A percentile compares a stretch with the other conserved stretches of the same genome.
phyloP scores from a whole-genome alignment of 1,140 invertebrate species.

The Lysiphlebus fabarum region DNA sequence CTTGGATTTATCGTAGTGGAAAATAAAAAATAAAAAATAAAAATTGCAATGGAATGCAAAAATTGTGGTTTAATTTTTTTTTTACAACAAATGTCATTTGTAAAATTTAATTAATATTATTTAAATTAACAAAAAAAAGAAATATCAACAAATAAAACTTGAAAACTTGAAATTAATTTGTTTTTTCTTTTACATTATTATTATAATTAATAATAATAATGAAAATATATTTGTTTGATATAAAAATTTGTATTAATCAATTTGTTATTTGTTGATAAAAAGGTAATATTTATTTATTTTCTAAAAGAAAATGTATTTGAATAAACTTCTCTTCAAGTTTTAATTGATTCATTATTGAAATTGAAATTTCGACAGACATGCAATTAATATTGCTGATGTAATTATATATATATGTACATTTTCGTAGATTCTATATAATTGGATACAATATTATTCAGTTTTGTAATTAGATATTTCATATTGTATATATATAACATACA shows the following conservation, averaged over 20 bases:
- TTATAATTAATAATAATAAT: too few species aligned
- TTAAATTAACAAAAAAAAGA: too few species aligned
- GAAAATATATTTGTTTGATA: too few species aligned
- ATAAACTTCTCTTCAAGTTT: not conserved
- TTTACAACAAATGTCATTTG: not conserved
- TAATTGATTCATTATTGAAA: conserved; percentile 13
- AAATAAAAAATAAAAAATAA: not conserved
- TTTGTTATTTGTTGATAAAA: too few species aligned
- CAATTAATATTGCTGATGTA: conserved; percentile 9
- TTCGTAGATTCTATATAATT: conserved; percentile 8
- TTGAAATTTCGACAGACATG: conserved; percentile 7
- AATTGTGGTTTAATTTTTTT: not conserved
- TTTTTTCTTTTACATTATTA: too few species aligned
- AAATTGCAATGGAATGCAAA: not conserved
- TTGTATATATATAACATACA: too few species aligned
- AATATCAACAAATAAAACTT: too few species aligned
- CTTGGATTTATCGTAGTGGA: conserved; percentile 20
- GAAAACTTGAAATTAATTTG: too few species aligned
- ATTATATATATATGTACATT: conserved; percentile 11
- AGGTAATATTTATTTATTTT: too few species aligned
- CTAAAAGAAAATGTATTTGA: too few species aligned
- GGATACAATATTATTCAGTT: conserved; percentile 3
- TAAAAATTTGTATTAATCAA: too few species aligned
- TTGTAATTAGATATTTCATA: conserved; percentile 13
- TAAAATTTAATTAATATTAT: not conserved